Conservation (phyloP, 2,113 vertebrate genomes). For the Eulacestoma nigropectus region DNA sequence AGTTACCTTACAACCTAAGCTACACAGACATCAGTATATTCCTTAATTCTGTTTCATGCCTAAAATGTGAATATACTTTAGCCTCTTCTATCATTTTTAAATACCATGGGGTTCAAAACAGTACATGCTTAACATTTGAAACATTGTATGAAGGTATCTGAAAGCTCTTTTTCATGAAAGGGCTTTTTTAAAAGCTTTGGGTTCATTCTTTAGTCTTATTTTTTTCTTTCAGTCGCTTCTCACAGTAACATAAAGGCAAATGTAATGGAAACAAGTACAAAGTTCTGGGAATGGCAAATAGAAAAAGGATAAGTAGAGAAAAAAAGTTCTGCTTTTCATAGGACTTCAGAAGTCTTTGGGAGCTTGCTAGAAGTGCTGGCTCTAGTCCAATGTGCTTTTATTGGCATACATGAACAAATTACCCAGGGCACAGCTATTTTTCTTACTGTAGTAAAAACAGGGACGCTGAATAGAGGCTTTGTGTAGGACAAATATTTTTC, state of each 20-base stretch:
- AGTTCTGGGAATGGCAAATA: background rate
- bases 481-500: slow-evolving; percentile 51
- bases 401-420: slow-evolving; percentile 50
- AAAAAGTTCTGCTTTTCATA: background rate
- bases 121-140: background rate
- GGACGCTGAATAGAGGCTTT: slow-evolving; percentile 50
- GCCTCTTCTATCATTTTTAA: background rate
- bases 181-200: background rate
- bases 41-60: background rate
- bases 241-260: background rate
- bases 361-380: slow-evolving; percentile 39
- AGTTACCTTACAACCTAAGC: too few species aligned
- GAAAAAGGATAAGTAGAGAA: background rate
- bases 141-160: background rate
- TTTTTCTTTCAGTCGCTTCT: background rate
- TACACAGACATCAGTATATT: too few species aligned
- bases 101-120: background rate
- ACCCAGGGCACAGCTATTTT: slow-evolving; percentile 52
- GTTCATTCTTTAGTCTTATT: background rate
- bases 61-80: background rate
- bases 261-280: background rate
- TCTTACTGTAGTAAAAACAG: slow-evolving; percentile 51
- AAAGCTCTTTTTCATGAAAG: background rate
- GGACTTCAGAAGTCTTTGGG: background rate
- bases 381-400: slow-evolving; percentile 41